Percentiles rank a stretch among this genome's conserved stretches.
These are phyloP conservation scores for Volucella bombylans DNA, from an alignment of 2,888 invertebrate genomes.

Conservation along the genomic window DNA sequence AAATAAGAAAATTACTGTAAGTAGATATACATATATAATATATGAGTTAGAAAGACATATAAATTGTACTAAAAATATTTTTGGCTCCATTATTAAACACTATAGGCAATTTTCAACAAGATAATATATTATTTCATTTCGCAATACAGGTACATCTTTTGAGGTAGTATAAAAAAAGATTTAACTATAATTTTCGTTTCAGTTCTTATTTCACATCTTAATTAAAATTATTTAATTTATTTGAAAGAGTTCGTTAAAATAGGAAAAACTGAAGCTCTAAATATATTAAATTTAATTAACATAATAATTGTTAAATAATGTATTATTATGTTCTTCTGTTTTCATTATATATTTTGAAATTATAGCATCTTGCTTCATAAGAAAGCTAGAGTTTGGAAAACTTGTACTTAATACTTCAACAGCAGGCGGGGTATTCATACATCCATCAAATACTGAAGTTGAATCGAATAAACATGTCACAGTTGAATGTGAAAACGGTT, in stretches of 20 bases:
- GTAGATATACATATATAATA: too few species aligned
- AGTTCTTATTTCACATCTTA: too few species aligned
- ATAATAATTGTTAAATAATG: neutral
- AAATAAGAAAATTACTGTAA: too few species aligned
- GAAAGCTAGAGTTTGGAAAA: slow-evolving; percentile 44
- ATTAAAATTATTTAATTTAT: neutral
- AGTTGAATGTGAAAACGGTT: slow-evolving; percentile 88
- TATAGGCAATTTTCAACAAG: too few species aligned
- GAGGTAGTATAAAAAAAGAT: too few species aligned
- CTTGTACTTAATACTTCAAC: slow-evolving; percentile 40
- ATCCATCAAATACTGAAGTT: slow-evolving; percentile 80
- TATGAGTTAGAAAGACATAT: too few species aligned
- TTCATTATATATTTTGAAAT: neutral
- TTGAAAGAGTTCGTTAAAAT: neutral
- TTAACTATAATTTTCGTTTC: too few species aligned
- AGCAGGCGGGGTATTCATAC: neutral
- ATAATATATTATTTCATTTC: too few species aligned
- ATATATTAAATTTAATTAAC: neutral
- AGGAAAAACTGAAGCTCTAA: slow-evolving; percentile 17
- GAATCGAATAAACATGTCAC: slow-evolving; percentile 88
- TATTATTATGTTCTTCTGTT: neutral
- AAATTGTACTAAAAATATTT: too few species aligned
- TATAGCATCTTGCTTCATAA: slow-evolving; percentile 48
- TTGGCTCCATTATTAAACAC: too few species aligned
- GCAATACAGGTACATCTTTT: too few species aligned